Evolutionary conservation across 2,113 vertebrate species (phyloP).

Genomic region (Tautogolabrus adspersus): DNA sequence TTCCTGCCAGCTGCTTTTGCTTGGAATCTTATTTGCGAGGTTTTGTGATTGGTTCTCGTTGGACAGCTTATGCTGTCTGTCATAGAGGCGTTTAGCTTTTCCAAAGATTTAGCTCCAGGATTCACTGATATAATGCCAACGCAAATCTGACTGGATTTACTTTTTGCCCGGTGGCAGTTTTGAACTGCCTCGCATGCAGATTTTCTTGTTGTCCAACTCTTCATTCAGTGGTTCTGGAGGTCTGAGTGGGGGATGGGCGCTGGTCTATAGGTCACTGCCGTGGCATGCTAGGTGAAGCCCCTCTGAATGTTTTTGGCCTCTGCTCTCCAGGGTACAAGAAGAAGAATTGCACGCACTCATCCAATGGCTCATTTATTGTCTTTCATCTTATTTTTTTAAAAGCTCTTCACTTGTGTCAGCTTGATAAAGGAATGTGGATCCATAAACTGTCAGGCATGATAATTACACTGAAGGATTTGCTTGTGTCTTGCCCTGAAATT

Average conservation of each 20-base stretch:
- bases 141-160: conserved; percentile 62
- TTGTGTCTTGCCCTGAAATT: background rate
- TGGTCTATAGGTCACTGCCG: background rate
- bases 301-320: background rate
- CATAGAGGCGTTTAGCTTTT: too few relatives aligned
- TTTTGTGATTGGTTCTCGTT: background rate
- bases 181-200: conserved; percentile 64
- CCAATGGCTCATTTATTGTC: background rate
- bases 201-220: conserved; percentile 46
- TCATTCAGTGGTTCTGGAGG: conserved; percentile 35
- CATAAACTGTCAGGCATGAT: background rate
- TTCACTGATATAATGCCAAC: conserved; percentile 43
- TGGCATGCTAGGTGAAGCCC: background rate
- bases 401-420: too few relatives aligned
- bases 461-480: background rate
- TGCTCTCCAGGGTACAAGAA: background rate
- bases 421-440: background rate
- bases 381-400: background rate
- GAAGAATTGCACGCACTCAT: background rate
- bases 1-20: conserved; percentile 13
- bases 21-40: background rate
- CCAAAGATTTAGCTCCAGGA: conserved; percentile 2
- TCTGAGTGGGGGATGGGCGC: background rate
- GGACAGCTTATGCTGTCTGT: background rate
- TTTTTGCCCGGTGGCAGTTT: conserved; percentile 23